phyloP scores from a whole-genome alignment of 2,113 vertebrate genomes.

The Tragulus kanchil region DNA sequence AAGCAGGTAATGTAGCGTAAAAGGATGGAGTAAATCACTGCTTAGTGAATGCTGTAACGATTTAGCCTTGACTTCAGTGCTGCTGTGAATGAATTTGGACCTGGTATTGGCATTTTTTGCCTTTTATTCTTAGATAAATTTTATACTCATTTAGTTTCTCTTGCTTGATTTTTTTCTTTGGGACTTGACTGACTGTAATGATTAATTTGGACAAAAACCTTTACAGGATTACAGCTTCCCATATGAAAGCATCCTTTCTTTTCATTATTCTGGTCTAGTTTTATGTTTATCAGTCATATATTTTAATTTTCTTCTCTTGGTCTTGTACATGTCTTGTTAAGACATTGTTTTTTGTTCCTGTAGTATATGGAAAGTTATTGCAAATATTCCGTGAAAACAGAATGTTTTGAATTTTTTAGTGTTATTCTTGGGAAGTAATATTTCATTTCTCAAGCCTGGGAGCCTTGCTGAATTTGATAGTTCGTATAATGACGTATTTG shows the following conservation, averaged over 20 bases:
- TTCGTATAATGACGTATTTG: not conserved
- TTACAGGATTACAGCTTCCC: not conserved
- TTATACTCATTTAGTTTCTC: not conserved
- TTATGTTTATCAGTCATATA: not conserved
- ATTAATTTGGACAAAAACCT: constrained; percentile 29
- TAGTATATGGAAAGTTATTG: not conserved
- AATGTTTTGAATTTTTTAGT: constrained; percentile 24
- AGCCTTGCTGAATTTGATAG: constrained; percentile 10
- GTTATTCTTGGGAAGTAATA: not conserved
- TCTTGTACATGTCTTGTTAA: constrained; percentile 44
- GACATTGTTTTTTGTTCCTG: constrained; percentile 44
- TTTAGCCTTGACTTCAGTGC: not conserved
- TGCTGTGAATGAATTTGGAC: not conserved
- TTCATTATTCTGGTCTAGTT: constrained; percentile 23
- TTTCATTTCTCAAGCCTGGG: constrained; percentile 12
- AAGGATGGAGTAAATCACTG: not conserved
- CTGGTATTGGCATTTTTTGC: not conserved
- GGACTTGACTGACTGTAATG: not conserved
- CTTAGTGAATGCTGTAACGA: not conserved
- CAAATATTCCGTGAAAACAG: not conserved
- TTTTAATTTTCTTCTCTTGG: not conserved
- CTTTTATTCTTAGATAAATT: constrained; percentile 12
- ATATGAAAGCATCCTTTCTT: constrained; percentile 12
- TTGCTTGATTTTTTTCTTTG: constrained; percentile 22
- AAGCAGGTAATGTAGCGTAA: not conserved